phyloP scores from a whole-genome alignment of 2,113 vertebrate genomes.

The Catharus minimus region DNA sequence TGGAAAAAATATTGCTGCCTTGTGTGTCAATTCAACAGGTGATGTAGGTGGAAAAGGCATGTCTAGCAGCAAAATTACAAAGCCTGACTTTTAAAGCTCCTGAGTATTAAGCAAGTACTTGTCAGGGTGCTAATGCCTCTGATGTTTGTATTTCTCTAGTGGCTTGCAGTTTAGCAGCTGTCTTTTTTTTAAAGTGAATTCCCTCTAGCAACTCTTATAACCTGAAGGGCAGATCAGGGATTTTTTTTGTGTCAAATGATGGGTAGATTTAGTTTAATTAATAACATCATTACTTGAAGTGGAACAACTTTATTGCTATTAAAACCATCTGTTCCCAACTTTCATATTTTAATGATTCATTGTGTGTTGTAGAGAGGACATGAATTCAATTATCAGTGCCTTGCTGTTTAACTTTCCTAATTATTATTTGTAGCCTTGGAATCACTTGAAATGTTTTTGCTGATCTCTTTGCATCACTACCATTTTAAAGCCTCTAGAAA shows the following conservation, averaged over 20 bases:
- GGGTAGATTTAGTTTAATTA: constrained; percentile 28
- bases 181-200: background rate
- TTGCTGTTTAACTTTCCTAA: constrained; percentile 41
- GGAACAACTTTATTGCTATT: constrained; percentile 56
- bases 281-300: constrained; percentile 16
- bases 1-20: background rate
- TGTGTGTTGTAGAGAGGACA: constrained; percentile 5
- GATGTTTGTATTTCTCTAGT: background rate
- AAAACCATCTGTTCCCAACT: constrained; percentile 60
- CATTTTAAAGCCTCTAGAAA: background rate
- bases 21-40: background rate
- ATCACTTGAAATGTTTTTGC: constrained; percentile 9
- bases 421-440: constrained; percentile 34
- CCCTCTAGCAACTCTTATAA: background rate
- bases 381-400: constrained; percentile 40
- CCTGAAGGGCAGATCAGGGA: background rate
- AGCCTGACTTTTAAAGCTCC: background rate
- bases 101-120: background rate
- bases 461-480: background rate
- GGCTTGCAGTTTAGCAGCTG: background rate
- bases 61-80: background rate
- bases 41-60: background rate
- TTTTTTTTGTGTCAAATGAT: background rate
- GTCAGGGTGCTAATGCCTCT: background rate
- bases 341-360: constrained; percentile 60